Conservation (phyloP, 2,797 vertebrate species). For the Phrynocephalus vlangalii region DNA sequence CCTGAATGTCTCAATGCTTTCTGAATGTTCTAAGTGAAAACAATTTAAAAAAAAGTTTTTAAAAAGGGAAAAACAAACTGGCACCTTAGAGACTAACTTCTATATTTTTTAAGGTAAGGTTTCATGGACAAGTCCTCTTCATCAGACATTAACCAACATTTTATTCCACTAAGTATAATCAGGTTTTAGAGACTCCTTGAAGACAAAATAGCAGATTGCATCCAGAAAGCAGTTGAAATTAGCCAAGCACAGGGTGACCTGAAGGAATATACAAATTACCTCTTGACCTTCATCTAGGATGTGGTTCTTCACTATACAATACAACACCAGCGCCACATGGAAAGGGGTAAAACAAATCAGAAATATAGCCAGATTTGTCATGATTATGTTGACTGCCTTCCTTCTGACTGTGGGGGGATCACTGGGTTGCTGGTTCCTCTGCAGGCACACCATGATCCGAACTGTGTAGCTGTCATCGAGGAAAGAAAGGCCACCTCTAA, state of each 20-base stretch:
- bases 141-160: not conserved
- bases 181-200: constrained; percentile 66
- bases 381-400: constrained; percentile 75
- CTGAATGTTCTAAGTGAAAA: too few relatives aligned
- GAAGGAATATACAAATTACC: constrained; percentile 62
- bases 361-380: constrained; percentile 73
- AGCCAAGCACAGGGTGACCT: constrained; percentile 77
- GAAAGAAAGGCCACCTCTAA: constrained; percentile 67
- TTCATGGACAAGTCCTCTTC: too few relatives aligned
- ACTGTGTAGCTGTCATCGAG: constrained; percentile 61
- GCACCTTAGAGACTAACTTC: too few relatives aligned
- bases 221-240: constrained; percentile 89
- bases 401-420: constrained; percentile 50
- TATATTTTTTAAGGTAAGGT: too few relatives aligned
- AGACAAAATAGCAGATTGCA: constrained; percentile 83
- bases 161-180: not conserved
- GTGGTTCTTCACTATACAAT: constrained; percentile 70
- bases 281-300: not conserved
- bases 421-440: constrained; percentile 48
- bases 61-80: not conserved
- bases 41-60: too few relatives aligned
- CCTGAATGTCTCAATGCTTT: too few relatives aligned
- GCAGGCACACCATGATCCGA: constrained; percentile 57
- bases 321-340: constrained; percentile 68
- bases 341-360: constrained; percentile 79